Evolutionary conservation across 53 echinoderm and acorn worm species (phyloP).

Genomic region (Stichopus horrens): DNA sequence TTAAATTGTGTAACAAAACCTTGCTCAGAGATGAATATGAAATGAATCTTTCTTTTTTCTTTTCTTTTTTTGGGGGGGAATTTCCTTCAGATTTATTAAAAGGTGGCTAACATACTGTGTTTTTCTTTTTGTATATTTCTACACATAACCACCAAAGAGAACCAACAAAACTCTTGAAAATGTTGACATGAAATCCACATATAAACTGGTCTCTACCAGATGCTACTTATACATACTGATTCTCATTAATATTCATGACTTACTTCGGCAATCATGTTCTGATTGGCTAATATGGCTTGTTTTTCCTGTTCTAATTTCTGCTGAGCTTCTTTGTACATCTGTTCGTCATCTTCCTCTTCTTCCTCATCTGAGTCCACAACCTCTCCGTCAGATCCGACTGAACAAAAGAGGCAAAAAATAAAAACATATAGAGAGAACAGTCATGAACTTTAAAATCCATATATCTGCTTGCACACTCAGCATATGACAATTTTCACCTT

Average conservation of each 20-base stretch:
- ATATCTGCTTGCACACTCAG: neutral
- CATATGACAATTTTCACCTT: neutral
- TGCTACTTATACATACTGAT: neutral
- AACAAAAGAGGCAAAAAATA: neutral
- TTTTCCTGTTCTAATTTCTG: constrained; percentile 76
- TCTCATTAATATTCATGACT: neutral
- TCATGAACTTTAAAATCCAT: neutral
- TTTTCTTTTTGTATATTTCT: too few species aligned
- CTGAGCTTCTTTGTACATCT: constrained; percentile 87
- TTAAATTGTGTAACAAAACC: too few species aligned
- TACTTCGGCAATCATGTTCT: constrained; percentile 91
- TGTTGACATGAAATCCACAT: too few species aligned
- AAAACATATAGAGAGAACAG: neutral
- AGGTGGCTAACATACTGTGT: too few species aligned
- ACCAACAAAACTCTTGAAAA: too few species aligned
- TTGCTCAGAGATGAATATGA: too few species aligned
- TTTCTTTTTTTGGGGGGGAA: too few species aligned
- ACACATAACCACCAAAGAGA: too few species aligned
- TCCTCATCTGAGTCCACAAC: constrained; percentile 72
- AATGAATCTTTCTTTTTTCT: too few species aligned
- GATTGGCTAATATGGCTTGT: constrained; percentile 83
- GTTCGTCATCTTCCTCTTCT: constrained; percentile 83
- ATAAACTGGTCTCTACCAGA: too few species aligned
- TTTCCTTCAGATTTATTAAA: too few species aligned
- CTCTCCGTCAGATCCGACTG: constrained; percentile 56